Evolutionary conservation across 2,888 invertebrate genomes (phyloP).

Genomic region (Gandaritis pyraliata): DNA sequence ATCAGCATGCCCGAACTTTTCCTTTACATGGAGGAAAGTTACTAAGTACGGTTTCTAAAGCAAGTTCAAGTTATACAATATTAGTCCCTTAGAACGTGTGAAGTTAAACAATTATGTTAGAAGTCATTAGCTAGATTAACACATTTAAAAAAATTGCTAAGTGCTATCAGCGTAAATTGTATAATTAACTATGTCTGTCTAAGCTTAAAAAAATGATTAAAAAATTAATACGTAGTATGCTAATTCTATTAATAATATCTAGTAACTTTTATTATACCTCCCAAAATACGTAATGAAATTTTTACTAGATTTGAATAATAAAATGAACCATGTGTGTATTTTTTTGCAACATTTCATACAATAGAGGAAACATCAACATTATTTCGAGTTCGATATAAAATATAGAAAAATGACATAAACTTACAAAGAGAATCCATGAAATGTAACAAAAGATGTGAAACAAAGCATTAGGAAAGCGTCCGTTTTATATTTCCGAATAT

Average conservation of each 20-base stretch:
- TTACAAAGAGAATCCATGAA: constrained; percentile 31
- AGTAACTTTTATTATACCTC: too few relatives aligned
- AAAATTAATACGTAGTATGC: too few relatives aligned
- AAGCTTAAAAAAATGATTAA: too few relatives aligned
- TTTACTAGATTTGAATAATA: too few relatives aligned
- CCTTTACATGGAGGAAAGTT: constrained; percentile 45
- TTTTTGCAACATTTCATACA: not conserved
- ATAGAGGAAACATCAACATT: not conserved
- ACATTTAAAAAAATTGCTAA: too few relatives aligned
- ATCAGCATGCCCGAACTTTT: constrained; percentile 51
- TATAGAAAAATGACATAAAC: constrained; percentile 26
- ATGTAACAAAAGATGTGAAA: constrained; percentile 32
- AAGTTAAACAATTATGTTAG: constrained; percentile 37
- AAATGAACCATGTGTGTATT: too few relatives aligned
- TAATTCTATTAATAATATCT: too few relatives aligned
- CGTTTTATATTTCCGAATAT: constrained; percentile 29
- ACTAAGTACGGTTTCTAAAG: constrained; percentile 39
- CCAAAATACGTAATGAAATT: too few relatives aligned
- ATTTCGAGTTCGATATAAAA: not conserved
- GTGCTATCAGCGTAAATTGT: too few relatives aligned
- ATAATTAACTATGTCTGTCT: too few relatives aligned
- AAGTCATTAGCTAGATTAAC: not conserved
- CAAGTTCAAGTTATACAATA: constrained; percentile 55
- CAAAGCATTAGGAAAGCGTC: constrained; percentile 28
- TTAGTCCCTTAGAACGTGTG: constrained; percentile 57